Evolutionary conservation across 2,888 invertebrate species (phyloP), one percentile per base, ranked within the genome.

Genomic region (Trisateles emortualis): DNA sequence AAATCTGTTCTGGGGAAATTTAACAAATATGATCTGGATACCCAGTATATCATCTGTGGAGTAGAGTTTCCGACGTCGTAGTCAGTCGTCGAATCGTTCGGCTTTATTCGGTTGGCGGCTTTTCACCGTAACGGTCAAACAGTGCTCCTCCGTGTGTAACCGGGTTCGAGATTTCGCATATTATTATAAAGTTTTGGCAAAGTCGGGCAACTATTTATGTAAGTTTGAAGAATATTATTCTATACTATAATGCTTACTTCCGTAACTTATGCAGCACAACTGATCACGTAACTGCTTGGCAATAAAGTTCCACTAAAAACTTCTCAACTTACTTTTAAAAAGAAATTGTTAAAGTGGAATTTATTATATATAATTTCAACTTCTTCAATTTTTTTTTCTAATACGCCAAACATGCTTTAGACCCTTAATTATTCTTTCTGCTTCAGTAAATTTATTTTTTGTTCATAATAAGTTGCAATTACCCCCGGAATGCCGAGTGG

Each of bases 401-500:
- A 43, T 16, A 52, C 19, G 47, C 26, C 14, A 29, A 33, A 53
- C 55, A 58, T 62, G 51, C 29, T 44, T 54, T 56, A 47, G 43
- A 13, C 38, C 1, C 53, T 38, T 56, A 55, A 47, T 13, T 47
- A 35, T 68, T 64, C 60, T 50, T 51, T 71, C 69, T 68, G 78
- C 72, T 73, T 75, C 52, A 58, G 43, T 68, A 71, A 76, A 73
- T 78, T 78, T 74, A 26, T 26, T 52, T 60, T 80, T 74, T 79
- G 63, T 79, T 74, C 61, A 72, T 77, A 70, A 83, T 79, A 86
- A 86, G 86, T 84, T 81, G 90, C 86, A 88, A 95, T 95, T 95
- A 94, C 95, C 84, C 93, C 94, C 77, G 93, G 93, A 83, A 86
- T 89, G 83, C 93, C 94, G 88, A 94, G 76, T 52, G 75, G 94